Conservation (phyloP, 2,888 invertebrate genomes). For the Ellobium chinense region DNA sequence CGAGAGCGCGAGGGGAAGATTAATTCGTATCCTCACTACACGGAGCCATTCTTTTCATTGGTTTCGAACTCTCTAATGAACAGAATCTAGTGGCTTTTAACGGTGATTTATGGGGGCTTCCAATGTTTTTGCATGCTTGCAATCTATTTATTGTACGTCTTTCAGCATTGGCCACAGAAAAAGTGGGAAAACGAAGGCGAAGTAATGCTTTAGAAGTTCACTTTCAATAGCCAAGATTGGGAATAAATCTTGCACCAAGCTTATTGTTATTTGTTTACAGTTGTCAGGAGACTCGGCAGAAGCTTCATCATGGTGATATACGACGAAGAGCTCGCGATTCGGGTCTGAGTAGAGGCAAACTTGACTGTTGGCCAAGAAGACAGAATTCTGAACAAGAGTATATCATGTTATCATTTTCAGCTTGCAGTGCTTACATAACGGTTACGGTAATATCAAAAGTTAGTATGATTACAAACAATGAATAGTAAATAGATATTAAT, state of each 20-base stretch:
- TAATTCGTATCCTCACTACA: conserved; percentile 7
- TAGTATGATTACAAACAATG: too few relatives aligned
- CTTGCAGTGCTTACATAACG: too few relatives aligned
- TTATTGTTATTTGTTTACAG: conserved; percentile 9
- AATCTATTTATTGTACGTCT: conserved; percentile 38
- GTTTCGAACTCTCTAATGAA: conserved; percentile 31
- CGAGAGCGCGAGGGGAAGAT: conserved; percentile 13
- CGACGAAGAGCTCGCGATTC: too few relatives aligned
- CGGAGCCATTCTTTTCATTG: conserved; percentile 32
- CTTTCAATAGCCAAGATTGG: conserved; percentile 21
- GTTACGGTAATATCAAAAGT: too few relatives aligned
- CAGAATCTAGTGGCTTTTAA: conserved; percentile 40
- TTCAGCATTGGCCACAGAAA: too few relatives aligned
- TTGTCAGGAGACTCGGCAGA: background rate
- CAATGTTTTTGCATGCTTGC: conserved; percentile 37
- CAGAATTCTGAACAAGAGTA: too few relatives aligned
- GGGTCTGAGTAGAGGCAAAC: too few relatives aligned
- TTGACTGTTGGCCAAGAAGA: too few relatives aligned
- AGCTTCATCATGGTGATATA: background rate
- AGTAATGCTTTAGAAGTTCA: background rate
- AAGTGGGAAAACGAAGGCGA: background rate
- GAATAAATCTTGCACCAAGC: conserved; percentile 31
- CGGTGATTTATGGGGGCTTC: conserved; percentile 27
- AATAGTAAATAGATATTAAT: too few relatives aligned
- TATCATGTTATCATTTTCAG: too few relatives aligned